Percentiles rank a stretch among this genome's conserved stretches.
These are phyloP conservation scores for Marmota flaviventris DNA, from an alignment of 2,113 vertebrate genomes.

Conservation along the genomic window DNA sequence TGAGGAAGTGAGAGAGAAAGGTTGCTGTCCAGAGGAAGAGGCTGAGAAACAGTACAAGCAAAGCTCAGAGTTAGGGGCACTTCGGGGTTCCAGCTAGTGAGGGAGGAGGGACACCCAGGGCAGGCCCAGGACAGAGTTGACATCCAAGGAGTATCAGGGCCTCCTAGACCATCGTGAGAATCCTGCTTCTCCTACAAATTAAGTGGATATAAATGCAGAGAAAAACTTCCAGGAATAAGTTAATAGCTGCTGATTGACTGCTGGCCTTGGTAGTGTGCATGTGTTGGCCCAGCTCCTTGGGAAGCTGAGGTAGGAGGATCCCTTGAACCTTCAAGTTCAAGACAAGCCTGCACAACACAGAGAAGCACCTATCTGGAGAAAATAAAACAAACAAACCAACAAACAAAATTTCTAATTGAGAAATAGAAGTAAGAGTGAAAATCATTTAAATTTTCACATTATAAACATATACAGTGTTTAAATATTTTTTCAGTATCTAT, in stretches of 20 bases:
- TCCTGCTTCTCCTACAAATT: background rate
- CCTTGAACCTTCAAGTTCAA: too few species aligned
- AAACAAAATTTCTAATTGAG: background rate
- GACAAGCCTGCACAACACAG: too few species aligned
- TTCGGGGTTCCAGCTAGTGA: background rate
- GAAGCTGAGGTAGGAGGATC: too few species aligned
- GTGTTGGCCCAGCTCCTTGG: too few species aligned
- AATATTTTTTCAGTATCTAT: background rate
- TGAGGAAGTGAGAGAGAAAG: background rate
- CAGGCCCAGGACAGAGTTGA: background rate
- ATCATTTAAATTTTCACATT: constrained; percentile 2
- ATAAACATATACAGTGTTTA: background rate
- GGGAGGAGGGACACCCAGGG: background rate
- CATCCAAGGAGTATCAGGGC: background rate
- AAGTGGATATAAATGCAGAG: background rate
- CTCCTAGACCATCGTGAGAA: background rate
- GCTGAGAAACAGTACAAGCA: background rate
- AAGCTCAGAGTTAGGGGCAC: background rate
- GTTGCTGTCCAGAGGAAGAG: background rate
- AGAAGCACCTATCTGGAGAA: background rate
- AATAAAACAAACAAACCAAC: background rate
- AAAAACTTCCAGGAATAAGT: background rate
- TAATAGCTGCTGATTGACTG: background rate
- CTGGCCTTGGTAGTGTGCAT: background rate
- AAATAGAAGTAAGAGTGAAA: background rate